Percentiles rank a stretch among this genome's conserved stretches.
Evolutionary conservation across 23 tunicate genomes (phyloP).

Genomic region (Trididemnum nubilum): DNA sequence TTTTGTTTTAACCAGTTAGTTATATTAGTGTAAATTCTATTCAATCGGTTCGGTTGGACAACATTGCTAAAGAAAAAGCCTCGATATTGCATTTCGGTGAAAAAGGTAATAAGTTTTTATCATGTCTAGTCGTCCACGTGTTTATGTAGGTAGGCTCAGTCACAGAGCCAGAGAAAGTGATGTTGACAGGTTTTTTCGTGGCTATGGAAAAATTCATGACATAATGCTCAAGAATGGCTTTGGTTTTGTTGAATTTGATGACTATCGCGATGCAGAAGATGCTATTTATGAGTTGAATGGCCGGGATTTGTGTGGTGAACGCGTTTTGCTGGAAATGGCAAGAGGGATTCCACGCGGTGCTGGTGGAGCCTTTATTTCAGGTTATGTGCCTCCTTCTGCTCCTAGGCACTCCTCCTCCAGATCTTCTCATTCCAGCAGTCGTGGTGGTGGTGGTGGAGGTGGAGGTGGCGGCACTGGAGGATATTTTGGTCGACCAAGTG

Average conservation of each 20-base stretch:
- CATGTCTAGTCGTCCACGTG: constrained; percentile 66
- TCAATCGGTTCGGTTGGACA: no score
- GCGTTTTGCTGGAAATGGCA: constrained; percentile 86
- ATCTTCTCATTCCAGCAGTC: neutral
- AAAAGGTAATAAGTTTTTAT: neutral
- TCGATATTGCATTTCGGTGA: no score
- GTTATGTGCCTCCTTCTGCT: constrained; percentile 70
- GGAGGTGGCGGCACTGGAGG: constrained; percentile 30
- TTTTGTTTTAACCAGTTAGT: no score
- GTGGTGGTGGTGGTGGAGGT: constrained; percentile 9
- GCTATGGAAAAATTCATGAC: constrained; percentile 80
- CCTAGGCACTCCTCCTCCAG: constrained; percentile 1
- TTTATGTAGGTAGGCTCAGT: constrained; percentile 84
- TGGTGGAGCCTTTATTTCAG: constrained; percentile 85
- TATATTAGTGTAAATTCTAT: no score
- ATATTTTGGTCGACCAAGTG: constrained; percentile 56
- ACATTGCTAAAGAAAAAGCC: no score
- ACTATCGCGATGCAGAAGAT: constrained; percentile 89
- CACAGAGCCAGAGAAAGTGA: constrained; percentile 91
- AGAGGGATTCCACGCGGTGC: constrained; percentile 93
- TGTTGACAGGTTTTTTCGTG: constrained; percentile 86
- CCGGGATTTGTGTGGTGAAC: constrained; percentile 80
- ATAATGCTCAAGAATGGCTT: constrained; percentile 94
- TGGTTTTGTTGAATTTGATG: constrained; percentile 94
- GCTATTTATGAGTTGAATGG: constrained; percentile 94